Evolutionary conservation across 2,888 invertebrate genomes (phyloP), one percentile per base, ranked within the genome.

Genomic region (Brachyptera putata): DNA sequence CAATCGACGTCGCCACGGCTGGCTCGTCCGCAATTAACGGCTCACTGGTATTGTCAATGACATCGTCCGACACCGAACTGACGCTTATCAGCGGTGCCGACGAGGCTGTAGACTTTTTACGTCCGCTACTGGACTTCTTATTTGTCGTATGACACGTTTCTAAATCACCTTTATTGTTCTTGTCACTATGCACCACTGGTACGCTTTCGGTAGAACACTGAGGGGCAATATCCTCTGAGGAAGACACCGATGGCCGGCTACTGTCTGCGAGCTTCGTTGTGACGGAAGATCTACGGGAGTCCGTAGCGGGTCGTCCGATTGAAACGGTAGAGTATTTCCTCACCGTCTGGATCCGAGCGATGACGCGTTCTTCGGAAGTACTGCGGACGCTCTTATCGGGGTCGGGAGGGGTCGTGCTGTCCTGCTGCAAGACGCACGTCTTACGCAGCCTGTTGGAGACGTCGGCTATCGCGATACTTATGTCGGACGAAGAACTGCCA

Each of bases 401-500:
- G 60, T 69, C 69, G 63, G 72, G 67, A 9, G 30, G 41, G 21
- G 56, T 43, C 21, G 60, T 41, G 22, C 57, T 55, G 74, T 85
- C 86, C 68, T 86, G 83, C 56, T 81, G 81, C 63, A 87, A 76
- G 25, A 79, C 79, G 69, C 81, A 79, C 37, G 85, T 82, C 62
- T 85, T 81, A 67, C 82, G 80, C 67, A 86, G 77, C 66, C 84
- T 77, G 64, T 80, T 83, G 22, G 77, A 76, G 48, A 79, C 80
- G 71, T 80, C 83, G 63, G 75, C 72, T 24, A 75, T 71, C 46
- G 78, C 78, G 48, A 79, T 77, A 71, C 86, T 86, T 64, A 87
- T 81, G 72, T 90, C 89, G 18, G 88, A 87, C 11, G 86, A 86
- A n/a, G 86, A 86, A 70, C 84, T 84, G 69, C 83, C 85, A 14